A percentile compares a stretch with the other conserved stretches of the same genome.
Conservation (phyloP, 2,797 vertebrate genomes). For the Clarias platycephalus region DNA sequence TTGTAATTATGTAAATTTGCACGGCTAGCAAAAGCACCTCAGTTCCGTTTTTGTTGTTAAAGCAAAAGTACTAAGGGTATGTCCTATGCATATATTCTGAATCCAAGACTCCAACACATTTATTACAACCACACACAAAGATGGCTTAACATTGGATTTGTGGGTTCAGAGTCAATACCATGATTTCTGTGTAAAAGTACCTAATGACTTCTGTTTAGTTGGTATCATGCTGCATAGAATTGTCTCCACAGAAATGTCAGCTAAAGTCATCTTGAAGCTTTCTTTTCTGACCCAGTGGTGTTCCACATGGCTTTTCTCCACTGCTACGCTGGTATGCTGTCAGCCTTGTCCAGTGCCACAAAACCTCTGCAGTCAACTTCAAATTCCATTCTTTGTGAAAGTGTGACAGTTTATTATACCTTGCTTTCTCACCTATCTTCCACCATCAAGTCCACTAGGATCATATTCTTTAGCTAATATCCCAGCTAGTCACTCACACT, state of each 20-base stretch:
- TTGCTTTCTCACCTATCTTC: not conserved
- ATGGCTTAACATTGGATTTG: too few relatives aligned
- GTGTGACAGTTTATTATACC: not conserved
- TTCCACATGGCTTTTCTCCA: not conserved
- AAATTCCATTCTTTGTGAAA: not conserved
- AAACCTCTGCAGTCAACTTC: not conserved
- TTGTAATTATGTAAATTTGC: too few relatives aligned
- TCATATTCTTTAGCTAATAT: too few relatives aligned
- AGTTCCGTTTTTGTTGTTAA: too few relatives aligned
- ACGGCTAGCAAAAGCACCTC: too few relatives aligned
- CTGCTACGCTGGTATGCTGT: not conserved
- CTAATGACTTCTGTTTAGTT: not conserved
- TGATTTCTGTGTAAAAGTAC: too few relatives aligned
- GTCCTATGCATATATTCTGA: too few relatives aligned
- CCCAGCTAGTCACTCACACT: not conserved
- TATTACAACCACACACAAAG: too few relatives aligned
- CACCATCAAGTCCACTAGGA: not conserved
- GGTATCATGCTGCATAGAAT: not conserved
- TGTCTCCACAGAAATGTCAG: not conserved
- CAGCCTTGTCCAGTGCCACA: not conserved
- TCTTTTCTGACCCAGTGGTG: not conserved
- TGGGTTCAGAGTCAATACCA: too few relatives aligned
- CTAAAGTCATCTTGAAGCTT: not conserved
- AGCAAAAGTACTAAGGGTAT: too few relatives aligned
- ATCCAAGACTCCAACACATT: too few relatives aligned